Evolutionary conservation across 2,113 vertebrate genomes (phyloP).

Genomic region (Sinocyclocheilus anophthalmus): DNA sequence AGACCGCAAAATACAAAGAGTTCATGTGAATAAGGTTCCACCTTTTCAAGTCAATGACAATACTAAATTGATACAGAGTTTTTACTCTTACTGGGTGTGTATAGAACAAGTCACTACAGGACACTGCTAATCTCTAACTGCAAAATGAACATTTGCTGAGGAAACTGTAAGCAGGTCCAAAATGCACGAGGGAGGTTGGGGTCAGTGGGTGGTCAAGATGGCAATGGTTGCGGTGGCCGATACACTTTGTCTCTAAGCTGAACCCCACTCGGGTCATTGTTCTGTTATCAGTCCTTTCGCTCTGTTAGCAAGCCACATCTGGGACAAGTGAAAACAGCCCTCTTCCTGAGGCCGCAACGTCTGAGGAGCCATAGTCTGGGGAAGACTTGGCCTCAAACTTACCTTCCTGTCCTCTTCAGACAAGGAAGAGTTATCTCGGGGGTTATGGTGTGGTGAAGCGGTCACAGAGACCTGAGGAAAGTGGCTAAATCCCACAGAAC

Average conservation of each 20-base stretch:
- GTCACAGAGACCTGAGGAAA: slow-evolving; percentile 42
- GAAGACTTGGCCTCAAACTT: slow-evolving; percentile 53
- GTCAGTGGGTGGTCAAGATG: slow-evolving; percentile 36
- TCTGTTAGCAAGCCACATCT: slow-evolving; percentile 44
- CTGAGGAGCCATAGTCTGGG: slow-evolving; percentile 44
- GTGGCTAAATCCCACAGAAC: slow-evolving; percentile 7
- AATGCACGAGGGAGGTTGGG: slow-evolving; percentile 14
- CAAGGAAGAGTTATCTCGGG: slow-evolving; percentile 46
- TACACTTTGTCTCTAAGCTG: slow-evolving; percentile 34
- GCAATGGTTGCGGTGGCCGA: background rate
- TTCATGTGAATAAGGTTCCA: background rate
- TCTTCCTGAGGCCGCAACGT: slow-evolving; percentile 56
- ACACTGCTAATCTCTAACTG: slow-evolving; percentile 15
- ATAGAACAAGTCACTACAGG: background rate
- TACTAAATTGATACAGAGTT: background rate
- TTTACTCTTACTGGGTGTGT: background rate
- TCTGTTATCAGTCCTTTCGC: slow-evolving; percentile 57
- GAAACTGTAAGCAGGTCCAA: slow-evolving; percentile 3
- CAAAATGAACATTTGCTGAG: slow-evolving; percentile 9
- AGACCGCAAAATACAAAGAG: background rate
- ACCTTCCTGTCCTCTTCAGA: slow-evolving; percentile 56
- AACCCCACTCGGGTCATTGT: slow-evolving; percentile 51
- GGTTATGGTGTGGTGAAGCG: slow-evolving; percentile 34
- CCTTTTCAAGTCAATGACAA: background rate
- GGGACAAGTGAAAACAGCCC: slow-evolving; percentile 57